phyloP scores from a whole-genome alignment of 2,888 invertebrate species.

The Spisula subtruncata region DNA sequence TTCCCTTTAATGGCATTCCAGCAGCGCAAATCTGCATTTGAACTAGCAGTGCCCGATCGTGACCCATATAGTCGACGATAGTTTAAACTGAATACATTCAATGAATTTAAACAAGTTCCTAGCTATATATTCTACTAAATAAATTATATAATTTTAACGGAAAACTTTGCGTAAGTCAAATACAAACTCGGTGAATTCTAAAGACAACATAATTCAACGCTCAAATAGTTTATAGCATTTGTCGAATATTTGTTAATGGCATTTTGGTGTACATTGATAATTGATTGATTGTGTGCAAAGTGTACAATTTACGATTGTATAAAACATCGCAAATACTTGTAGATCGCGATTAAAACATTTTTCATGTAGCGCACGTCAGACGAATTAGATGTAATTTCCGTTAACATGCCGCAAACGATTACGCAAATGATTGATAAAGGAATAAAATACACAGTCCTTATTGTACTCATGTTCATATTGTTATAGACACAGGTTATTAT shows the following conservation, averaged over 20 bases:
- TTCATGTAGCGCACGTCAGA: not conserved
- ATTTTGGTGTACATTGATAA: not conserved
- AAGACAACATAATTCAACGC: constrained; percentile 2
- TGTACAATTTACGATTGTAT: not conserved
- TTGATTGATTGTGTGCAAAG: not conserved
- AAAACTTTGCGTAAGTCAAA: not conserved
- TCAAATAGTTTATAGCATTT: not conserved
- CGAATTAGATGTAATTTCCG: not conserved
- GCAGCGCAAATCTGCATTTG: no score
- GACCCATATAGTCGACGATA: no score
- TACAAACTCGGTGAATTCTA: not conserved
- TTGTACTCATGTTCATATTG: not conserved
- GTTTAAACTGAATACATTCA: no score
- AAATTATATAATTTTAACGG: no score
- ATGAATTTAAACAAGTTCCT: no score
- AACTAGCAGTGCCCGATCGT: no score
- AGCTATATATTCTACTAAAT: no score
- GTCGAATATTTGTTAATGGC: not conserved
- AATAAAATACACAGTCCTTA: not conserved
- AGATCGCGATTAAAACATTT: constrained; percentile 1
- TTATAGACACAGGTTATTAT: not conserved
- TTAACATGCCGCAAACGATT: not conserved
- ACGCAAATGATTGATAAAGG: not conserved
- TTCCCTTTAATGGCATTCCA: no score
- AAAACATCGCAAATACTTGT: not conserved